These are phyloP conservation scores for Stramonita haemastoma DNA, from an alignment of 2,888 invertebrate genomes.

Conservation along the genomic window DNA sequence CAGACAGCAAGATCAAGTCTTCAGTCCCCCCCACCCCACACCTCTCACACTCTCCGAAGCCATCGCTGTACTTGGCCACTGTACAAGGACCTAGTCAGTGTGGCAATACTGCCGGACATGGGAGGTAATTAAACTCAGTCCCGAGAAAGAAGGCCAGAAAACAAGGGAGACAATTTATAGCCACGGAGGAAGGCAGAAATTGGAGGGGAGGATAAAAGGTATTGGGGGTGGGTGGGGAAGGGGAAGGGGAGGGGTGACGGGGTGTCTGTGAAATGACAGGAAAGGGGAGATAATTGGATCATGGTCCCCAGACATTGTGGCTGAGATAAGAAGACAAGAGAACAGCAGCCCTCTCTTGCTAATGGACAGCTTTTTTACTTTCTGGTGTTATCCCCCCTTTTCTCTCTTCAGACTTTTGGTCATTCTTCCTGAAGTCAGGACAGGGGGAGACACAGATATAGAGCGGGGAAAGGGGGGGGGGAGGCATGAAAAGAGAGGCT, in stretches of 20 bases:
- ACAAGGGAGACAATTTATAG: not conserved
- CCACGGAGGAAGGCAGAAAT: too few species aligned
- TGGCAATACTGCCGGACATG: not conserved
- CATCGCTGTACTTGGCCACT: too few species aligned
- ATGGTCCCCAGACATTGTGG: not conserved
- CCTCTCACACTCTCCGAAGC: too few species aligned
- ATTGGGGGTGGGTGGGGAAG: not conserved
- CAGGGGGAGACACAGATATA: too few species aligned
- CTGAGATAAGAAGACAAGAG: not conserved
- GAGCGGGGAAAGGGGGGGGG: too few species aligned
- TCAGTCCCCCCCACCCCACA: too few species aligned
- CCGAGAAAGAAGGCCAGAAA: not conserved
- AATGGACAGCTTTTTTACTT: not conserved
- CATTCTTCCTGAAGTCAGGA: too few species aligned
- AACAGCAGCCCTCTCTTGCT: not conserved
- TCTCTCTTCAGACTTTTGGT: too few species aligned
- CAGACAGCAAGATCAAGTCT: too few species aligned
- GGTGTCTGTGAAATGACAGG: constrained; percentile 9
- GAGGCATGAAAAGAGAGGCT: too few species aligned
- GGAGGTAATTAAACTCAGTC: not conserved
- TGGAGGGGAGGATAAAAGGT: not conserved
- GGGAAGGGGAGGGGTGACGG: not conserved
- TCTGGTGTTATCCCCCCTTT: too few species aligned
- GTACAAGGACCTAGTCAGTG: too few species aligned
- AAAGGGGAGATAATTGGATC: constrained; percentile 11